These are phyloP conservation scores for Cuniculus paca DNA, from an alignment of 2,797 vertebrate genomes.

Conservation along the genomic window DNA sequence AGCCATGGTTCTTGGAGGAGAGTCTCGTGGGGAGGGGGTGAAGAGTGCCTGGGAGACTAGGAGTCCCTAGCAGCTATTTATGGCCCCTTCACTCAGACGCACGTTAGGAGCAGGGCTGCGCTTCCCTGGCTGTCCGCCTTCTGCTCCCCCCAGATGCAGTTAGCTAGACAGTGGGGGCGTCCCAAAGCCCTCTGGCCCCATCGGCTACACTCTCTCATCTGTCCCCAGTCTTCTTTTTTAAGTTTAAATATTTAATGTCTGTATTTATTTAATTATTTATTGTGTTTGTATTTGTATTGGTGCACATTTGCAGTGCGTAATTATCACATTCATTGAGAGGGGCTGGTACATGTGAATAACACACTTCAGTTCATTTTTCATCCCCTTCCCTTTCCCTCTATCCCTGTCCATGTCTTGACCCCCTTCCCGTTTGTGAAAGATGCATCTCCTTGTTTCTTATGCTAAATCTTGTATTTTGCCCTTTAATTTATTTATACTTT, in stretches of 20 bases:
- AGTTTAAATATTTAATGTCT: background rate
- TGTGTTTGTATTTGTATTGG: background rate
- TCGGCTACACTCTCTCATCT: background rate
- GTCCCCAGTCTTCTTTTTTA: background rate
- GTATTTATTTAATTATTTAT: background rate
- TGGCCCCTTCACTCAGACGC: constrained; percentile 12
- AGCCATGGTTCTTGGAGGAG: background rate
- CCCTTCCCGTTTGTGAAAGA: background rate
- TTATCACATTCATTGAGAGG: background rate
- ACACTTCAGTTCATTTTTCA: too few relatives aligned
- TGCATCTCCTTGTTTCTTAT: background rate
- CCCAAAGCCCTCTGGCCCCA: background rate
- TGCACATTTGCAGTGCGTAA: background rate
- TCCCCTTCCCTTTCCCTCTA: background rate
- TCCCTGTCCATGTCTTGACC: too few relatives aligned
- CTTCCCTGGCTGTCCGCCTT: background rate
- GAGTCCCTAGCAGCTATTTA: constrained; percentile 49
- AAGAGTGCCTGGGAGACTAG: constrained; percentile 22
- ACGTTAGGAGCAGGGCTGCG: background rate
- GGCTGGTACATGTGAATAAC: background rate
- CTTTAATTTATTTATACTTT: background rate
- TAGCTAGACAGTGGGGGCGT: background rate
- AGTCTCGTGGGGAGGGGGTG: background rate
- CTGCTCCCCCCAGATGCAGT: background rate
- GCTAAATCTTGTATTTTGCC: background rate